phyloP scores from a whole-genome alignment of 2,113 vertebrate species.

The Plectropomus leopardus region DNA sequence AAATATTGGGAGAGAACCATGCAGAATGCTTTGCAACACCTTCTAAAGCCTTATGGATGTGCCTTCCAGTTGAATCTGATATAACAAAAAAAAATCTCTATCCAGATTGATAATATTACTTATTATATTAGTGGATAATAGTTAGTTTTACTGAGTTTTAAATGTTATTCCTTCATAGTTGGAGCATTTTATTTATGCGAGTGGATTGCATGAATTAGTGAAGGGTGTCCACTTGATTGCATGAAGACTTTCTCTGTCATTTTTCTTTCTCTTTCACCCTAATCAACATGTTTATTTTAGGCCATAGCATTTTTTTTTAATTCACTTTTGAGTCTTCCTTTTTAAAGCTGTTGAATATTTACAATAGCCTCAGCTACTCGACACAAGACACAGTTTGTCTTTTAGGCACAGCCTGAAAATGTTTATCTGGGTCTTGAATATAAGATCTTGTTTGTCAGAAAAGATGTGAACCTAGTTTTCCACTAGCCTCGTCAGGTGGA shows the following conservation, averaged over 20 bases:
- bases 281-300: slow-evolving; percentile 71
- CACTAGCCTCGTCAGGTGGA: slow-evolving; percentile 26
- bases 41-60: slow-evolving; percentile 95
- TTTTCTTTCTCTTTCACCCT: slow-evolving; percentile 33
- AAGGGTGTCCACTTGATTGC: slow-evolving; percentile 83
- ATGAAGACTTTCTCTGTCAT: slow-evolving; percentile 69
- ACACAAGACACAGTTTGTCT: slow-evolving; percentile 31
- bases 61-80: slow-evolving; percentile 92
- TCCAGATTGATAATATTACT: slow-evolving; percentile 65
- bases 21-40: slow-evolving; percentile 91
- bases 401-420: slow-evolving; percentile 21
- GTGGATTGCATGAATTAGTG: slow-evolving; percentile 83
- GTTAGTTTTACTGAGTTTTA: slow-evolving; percentile 78
- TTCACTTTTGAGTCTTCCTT: slow-evolving; percentile 80
- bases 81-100: slow-evolving; percentile 77
- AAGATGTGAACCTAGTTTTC: slow-evolving; percentile 41
- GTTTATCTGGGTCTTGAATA: slow-evolving; percentile 13
- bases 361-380: slow-evolving; percentile 18
- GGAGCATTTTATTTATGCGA: slow-evolving; percentile 69
- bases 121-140: slow-evolving; percentile 54
- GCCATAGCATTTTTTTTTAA: slow-evolving; percentile 58
- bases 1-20: slow-evolving; percentile 82
- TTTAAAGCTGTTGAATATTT: slow-evolving; percentile 62
- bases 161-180: slow-evolving; percentile 87
- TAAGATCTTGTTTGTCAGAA: slow-evolving; percentile 32